Evolutionary conservation across 2,888 invertebrate species (phyloP), one percentile per base, ranked within the genome.

Genomic region (Cantharis rufa): DNA sequence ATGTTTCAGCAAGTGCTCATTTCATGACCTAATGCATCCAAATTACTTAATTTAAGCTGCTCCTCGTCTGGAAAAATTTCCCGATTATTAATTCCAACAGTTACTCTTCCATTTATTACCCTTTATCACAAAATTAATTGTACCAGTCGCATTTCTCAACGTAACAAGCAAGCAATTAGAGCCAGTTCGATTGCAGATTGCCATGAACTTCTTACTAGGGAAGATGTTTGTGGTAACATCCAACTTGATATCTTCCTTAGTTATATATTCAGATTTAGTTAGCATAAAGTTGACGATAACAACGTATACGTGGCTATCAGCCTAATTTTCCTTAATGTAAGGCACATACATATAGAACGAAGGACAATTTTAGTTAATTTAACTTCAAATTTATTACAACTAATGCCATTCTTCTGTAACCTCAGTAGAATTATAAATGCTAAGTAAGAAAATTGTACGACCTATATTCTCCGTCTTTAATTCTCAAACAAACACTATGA

Each of bases 121-220:
- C 61, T 70, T 68, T 66, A 68, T 69, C 76, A 32, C 64, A 15
- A 68, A 73, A 76, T 76, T 76, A 76, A 76, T 76, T 76, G 71
- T 73, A 68, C 18, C 64, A 70, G 73, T 73, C 76, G 68, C 71
- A 73, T 76, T 73, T 76, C 73, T 76, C 76, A 71, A 76, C 66
- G 66, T 76, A 76, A 76, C 72, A 70, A 76, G 73, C 73, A 61
- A 73, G 73, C 76, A 76, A 73, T 76, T 76, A 76, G 66, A 71
- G 68, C 73, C 70, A 76, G 73, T 76, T 76, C 72, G 72, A 76
- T 76, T 73, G 66, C 70, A 66, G 76, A 68, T 73, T 76, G 72
- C 76, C 69, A 73, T 73, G 68, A 76, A 76, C 66, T 76, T 76
- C 72, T 63, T 27, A 68, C 28, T 69, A 62, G 71, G 28, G 21